Percentiles rank a stretch among this genome's conserved stretches.
These are phyloP conservation scores for Lepeophtheirus salmonis DNA, from an alignment of 1,140 invertebrate genomes.

Conservation along the genomic window DNA sequence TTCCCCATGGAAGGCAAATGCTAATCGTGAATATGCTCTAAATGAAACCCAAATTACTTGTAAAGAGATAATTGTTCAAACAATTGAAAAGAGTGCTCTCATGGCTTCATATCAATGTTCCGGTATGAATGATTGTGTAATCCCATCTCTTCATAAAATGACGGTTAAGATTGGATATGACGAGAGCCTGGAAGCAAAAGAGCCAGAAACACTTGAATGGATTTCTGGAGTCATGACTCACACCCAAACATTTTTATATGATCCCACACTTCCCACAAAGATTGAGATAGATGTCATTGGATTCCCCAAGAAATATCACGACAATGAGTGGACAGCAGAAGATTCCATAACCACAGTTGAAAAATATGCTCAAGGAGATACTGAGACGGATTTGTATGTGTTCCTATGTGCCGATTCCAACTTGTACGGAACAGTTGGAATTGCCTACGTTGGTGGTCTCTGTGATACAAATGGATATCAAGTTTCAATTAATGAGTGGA, in stretches of 20 bases:
- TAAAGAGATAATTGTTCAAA: no score
- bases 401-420: neutral
- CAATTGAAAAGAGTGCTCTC: no score
- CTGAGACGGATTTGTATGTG: neutral
- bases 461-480: neutral
- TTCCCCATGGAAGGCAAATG: neutral
- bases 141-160: neutral
- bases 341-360: neutral
- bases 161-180: neutral
- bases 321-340: neutral
- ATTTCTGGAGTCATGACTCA: slow-evolving; percentile 1
- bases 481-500: slow-evolving; percentile 7
- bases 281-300: slow-evolving; percentile 2
- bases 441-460: neutral
- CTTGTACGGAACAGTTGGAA: slow-evolving; percentile 1
- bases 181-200: neutral
- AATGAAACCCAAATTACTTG: no score
- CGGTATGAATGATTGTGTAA: neutral
- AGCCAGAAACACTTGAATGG: neutral
- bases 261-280: neutral
- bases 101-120: no score
- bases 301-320: neutral
- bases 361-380: neutral
- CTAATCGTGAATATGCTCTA: no score
- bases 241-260: slow-evolving; percentile 1